Evolutionary conservation across 1,140 invertebrate genomes (phyloP).

Genomic region (Stratiolaelaps scimitus): DNA sequence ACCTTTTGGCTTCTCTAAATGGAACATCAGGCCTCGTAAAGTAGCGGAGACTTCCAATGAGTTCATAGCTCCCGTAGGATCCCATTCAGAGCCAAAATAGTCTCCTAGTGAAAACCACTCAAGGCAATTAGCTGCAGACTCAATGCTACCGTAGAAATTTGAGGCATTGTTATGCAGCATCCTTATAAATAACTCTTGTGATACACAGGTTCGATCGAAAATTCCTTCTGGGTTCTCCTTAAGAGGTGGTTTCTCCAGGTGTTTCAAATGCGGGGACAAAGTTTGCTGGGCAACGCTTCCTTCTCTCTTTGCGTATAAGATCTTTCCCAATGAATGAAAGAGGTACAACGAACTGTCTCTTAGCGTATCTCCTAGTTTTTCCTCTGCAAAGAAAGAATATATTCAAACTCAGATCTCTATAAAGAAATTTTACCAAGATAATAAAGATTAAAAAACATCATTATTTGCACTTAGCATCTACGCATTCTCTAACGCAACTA

Average conservation of each 20-base stretch:
- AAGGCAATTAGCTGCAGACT: constrained; percentile 1
- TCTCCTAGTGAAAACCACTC: constrained; percentile 12
- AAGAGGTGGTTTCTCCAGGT: not conserved
- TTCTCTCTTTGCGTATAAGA: constrained; percentile 5
- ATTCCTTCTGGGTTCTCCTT: constrained; percentile 11
- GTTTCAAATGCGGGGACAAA: not conserved
- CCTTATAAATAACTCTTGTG: constrained; percentile 1
- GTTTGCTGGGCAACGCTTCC: not conserved
- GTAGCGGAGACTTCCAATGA: not conserved
- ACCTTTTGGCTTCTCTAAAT: constrained; percentile 11
- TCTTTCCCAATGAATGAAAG: constrained; percentile 25
- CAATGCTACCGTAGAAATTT: not conserved
- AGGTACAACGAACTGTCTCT: constrained; percentile 20
- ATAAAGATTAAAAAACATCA: no score
- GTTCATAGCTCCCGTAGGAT: not conserved
- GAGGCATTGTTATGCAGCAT: constrained; percentile 20
- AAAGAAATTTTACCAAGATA: no score
- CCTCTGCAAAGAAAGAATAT: no score
- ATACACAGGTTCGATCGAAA: constrained; percentile 25
- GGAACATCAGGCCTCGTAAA: constrained; percentile 11
- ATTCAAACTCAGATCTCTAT: no score
- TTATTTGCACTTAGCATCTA: no score
- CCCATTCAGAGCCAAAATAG: not conserved
- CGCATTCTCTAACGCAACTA: no score
- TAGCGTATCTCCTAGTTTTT: no score